phyloP scores from a whole-genome alignment of 2,113 vertebrate species.

The Notarius lentiginosus region DNA sequence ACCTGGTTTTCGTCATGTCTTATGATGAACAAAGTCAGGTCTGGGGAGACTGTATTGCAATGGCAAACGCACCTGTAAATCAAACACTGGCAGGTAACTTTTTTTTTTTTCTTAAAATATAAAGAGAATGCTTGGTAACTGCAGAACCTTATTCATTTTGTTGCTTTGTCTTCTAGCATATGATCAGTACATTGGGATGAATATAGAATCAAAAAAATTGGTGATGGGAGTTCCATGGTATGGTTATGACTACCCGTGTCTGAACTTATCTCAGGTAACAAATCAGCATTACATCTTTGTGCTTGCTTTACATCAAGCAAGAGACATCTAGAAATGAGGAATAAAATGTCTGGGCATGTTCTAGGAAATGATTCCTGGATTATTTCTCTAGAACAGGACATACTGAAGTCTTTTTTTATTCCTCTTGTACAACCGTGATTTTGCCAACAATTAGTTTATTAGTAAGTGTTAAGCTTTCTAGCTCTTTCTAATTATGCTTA shows the following conservation, averaged over 20 bases:
- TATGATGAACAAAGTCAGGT: conserved; percentile 94
- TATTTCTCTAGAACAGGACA: too few species aligned
- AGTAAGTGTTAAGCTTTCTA: too few species aligned
- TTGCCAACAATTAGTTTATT: too few species aligned
- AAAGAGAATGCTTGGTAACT: not conserved
- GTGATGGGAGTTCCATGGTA: conserved; percentile 98
- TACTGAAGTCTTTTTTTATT: too few species aligned
- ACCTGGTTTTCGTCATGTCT: conserved; percentile 97
- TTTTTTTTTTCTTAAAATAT: not conserved
- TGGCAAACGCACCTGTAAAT: conserved; percentile 85
- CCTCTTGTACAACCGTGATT: too few species aligned
- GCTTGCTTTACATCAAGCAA: not conserved
- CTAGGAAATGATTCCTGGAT: too few species aligned
- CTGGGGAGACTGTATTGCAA: conserved; percentile 84
- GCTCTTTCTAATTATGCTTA: too few species aligned
- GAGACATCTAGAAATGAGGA: not conserved
- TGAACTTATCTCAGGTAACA: conserved; percentile 79
- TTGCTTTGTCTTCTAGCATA: conserved; percentile 74
- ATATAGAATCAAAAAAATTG: conserved; percentile 84
- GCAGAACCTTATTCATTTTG: not conserved
- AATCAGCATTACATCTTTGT: too few species aligned
- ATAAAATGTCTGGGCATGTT: not conserved
- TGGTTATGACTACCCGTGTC: conserved; percentile 92
- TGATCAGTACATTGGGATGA: conserved; percentile 79
- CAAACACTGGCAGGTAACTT: conserved; percentile 82